Conservation (phyloP, 2,113 vertebrate genomes). For the Pardalotus punctatus region DNA sequence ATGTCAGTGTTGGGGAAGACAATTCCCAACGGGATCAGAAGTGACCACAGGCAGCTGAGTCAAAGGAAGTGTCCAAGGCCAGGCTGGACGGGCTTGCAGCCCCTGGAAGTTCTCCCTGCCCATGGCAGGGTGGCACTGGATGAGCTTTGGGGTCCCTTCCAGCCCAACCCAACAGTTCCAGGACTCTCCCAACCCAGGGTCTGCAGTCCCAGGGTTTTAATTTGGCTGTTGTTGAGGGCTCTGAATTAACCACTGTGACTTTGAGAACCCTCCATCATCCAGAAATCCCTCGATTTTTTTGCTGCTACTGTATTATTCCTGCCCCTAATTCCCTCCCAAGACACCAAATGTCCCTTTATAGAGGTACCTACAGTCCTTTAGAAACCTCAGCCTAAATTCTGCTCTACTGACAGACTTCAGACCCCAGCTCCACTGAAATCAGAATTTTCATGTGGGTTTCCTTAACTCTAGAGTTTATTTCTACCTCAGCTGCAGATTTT, state of each 20-base stretch:
- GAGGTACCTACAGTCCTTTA: not conserved
- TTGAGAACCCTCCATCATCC: not conserved
- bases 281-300: not conserved
- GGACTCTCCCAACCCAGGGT: rapidly evolving
- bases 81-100: not conserved
- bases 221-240: not conserved
- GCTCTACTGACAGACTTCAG: not conserved
- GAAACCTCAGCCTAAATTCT: not conserved
- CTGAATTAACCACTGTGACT: not conserved
- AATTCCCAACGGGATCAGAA: not conserved
- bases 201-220: not conserved
- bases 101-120: not conserved
- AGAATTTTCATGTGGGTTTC: not conserved
- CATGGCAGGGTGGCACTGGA: not conserved
- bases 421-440: not conserved
- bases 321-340: not conserved
- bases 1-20: rapidly evolving
- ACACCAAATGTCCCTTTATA: not conserved
- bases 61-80: not conserved
- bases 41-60: not conserved
- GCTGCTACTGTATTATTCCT: rapidly evolving
- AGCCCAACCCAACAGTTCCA: not conserved
- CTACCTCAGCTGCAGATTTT: not conserved
- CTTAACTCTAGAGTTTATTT: not conserved
- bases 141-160: not conserved